These are phyloP conservation scores for Strix uralensis DNA, from an alignment of 2,113 vertebrate species.

Conservation along the genomic window DNA sequence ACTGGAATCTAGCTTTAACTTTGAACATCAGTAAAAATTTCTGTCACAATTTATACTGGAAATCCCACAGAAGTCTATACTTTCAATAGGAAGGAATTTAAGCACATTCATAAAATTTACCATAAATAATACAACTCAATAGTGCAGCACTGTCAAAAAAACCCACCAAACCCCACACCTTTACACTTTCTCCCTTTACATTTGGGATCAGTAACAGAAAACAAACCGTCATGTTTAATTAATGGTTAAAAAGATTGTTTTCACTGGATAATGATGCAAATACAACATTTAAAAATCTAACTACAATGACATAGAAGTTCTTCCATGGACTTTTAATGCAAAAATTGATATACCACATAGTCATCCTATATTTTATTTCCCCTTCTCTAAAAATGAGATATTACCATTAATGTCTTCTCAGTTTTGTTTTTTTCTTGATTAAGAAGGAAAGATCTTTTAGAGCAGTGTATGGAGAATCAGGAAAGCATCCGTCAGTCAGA, in stretches of 20 bases:
- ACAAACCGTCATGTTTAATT: neutral
- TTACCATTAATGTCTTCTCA: neutral
- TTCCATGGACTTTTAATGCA: neutral
- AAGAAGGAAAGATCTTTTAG: neutral
- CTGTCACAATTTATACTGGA: neutral
- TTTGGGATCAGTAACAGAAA: neutral
- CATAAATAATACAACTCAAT: neutral
- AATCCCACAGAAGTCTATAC: neutral
- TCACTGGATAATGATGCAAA: neutral
- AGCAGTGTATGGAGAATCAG: neutral
- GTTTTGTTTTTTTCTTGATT: neutral
- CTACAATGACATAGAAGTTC: rapidly evolving
- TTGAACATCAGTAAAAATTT: neutral
- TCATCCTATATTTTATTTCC: neutral
- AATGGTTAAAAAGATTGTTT: neutral
- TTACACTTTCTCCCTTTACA: neutral
- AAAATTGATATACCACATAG: neutral
- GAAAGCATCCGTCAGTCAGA: neutral
- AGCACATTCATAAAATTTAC: neutral
- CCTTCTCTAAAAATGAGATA: neutral
- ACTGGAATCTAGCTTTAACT: neutral
- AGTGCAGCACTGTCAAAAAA: neutral
- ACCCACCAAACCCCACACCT: rapidly evolving
- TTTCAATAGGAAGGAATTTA: neutral
- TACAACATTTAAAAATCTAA: neutral